Evolutionary conservation across 2,888 invertebrate genomes (phyloP).

Genomic region (Tenthredo amoena): DNA sequence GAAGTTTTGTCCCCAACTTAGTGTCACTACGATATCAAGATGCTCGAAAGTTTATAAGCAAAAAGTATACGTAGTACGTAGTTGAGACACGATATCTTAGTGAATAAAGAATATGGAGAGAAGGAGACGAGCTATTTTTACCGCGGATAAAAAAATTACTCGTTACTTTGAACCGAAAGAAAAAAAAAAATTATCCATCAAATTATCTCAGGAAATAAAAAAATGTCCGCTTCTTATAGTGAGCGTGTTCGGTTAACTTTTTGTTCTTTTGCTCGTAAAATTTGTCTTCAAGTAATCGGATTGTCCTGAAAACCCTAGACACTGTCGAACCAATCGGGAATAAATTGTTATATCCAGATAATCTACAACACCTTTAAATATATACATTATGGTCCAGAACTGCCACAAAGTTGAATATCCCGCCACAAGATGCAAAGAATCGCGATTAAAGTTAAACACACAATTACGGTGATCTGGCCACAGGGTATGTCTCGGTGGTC

Average conservation of each 20-base stretch:
- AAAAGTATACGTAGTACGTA: not conserved
- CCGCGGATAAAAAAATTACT: not conserved
- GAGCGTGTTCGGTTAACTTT: slow-evolving; percentile 1
- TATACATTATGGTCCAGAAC: not conserved
- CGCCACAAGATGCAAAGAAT: not conserved
- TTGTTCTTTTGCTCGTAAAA: not conserved
- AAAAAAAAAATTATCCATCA: not conserved
- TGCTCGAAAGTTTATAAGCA: not conserved
- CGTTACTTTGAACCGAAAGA: not conserved
- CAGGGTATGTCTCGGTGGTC: not conserved
- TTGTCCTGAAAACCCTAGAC: not conserved
- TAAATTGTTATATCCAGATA: not conserved
- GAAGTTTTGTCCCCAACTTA: not conserved
- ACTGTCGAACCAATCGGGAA: not conserved
- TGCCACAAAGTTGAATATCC: not conserved
- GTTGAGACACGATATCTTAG: not conserved
- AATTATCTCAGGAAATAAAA: not conserved
- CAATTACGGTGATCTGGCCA: slow-evolving; percentile 3
- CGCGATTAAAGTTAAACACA: slow-evolving; percentile 1
- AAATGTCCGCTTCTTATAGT: not conserved
- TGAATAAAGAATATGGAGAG: not conserved
- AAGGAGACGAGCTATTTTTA: not conserved
- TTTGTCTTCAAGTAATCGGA: not conserved
- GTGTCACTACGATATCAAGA: not conserved
- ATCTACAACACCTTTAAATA: not conserved